These are phyloP conservation scores for Dinomys branickii DNA, from an alignment of 2,113 vertebrate species.

Conservation along the genomic window DNA sequence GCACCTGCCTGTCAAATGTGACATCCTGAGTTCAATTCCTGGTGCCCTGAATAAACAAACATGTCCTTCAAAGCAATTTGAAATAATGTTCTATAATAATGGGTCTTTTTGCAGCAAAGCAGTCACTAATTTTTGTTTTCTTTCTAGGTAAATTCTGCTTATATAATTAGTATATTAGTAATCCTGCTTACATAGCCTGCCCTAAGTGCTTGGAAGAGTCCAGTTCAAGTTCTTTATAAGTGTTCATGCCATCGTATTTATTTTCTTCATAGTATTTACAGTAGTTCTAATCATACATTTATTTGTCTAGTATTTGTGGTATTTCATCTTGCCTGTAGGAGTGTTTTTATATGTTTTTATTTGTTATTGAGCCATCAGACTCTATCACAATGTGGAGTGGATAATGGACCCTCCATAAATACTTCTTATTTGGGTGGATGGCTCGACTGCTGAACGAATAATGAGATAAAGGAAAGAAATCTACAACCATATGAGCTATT, in stretches of 20 bases:
- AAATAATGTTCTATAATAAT: slow-evolving; percentile 41
- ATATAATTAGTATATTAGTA: slow-evolving; percentile 21
- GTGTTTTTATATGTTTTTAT: neutral
- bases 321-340: neutral
- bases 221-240: neutral
- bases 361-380: neutral
- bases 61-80: slow-evolving; percentile 24
- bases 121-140: slow-evolving; percentile 52
- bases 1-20: no score
- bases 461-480: neutral
- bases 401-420: neutral
- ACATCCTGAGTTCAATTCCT: no score
- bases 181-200: neutral
- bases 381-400: neutral
- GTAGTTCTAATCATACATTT: neutral
- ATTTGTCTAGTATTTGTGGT: neutral
- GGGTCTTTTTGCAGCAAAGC: neutral
- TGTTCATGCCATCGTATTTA: neutral
- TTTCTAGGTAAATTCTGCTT: slow-evolving; percentile 60
- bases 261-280: slow-evolving; percentile 32
- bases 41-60: neutral
- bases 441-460: neutral
- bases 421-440: neutral
- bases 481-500: neutral
- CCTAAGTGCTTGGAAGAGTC: neutral